phyloP scores from a whole-genome alignment of 2,888 invertebrate species.

The Tipula unca region DNA sequence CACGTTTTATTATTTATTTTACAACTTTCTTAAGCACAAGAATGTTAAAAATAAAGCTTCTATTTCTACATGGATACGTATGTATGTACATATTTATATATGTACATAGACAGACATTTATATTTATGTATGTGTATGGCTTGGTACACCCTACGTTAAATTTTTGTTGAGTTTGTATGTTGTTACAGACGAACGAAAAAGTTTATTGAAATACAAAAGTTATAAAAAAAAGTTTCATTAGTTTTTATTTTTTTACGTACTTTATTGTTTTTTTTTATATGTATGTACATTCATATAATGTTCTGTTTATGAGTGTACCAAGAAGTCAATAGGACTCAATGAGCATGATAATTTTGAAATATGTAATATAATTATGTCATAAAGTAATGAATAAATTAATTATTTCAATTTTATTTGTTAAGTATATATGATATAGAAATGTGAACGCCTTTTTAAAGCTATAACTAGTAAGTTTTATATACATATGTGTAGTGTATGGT shows the following conservation, averaged over 20 bases:
- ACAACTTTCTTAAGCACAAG: background rate
- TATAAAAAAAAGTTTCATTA: background rate
- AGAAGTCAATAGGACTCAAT: background rate
- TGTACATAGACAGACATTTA: background rate
- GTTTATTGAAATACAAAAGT: background rate
- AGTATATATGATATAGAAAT: background rate
- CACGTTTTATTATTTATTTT: constrained; percentile 14
- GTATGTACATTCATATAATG: background rate
- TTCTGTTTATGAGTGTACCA: background rate
- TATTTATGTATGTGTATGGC: background rate
- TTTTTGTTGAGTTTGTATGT: background rate
- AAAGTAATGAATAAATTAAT: background rate
- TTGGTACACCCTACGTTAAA: background rate
- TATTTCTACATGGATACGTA: background rate
- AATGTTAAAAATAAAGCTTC: background rate
- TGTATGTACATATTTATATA: background rate
- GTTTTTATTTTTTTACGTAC: background rate
- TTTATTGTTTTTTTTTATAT: background rate
- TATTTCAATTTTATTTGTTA: background rate
- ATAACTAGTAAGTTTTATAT: background rate
- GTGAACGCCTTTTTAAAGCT: background rate
- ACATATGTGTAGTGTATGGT: no score
- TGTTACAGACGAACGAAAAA: background rate
- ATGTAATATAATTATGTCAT: background rate
- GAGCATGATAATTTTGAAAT: background rate